Conservation (phyloP, 2,888 invertebrate species). For the Lamproptera curius region DNA sequence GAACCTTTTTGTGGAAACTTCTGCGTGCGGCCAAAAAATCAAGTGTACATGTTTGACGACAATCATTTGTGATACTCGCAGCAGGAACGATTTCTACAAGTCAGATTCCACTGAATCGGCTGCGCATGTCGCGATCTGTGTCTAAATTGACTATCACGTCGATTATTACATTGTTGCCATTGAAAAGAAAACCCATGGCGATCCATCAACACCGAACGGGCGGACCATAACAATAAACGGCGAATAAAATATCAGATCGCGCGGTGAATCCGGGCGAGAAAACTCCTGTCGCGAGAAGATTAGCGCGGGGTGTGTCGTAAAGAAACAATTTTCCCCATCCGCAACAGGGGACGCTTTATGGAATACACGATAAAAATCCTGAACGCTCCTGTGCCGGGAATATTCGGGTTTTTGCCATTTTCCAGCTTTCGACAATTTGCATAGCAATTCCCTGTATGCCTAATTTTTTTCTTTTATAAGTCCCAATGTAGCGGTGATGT, state of each 20-base stretch:
- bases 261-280: slow-evolving; percentile 36
- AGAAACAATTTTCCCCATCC: slow-evolving; percentile 70
- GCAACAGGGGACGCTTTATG: slow-evolving; percentile 56
- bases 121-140: too few species aligned
- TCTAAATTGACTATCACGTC: too few species aligned
- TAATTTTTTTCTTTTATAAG: not conserved
- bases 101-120: too few species aligned
- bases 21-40: too few species aligned
- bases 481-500: too few species aligned
- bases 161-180: too few species aligned
- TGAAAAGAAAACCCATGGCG: slow-evolving; percentile 35
- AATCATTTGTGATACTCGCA: too few species aligned
- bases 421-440: slow-evolving; percentile 22
- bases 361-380: slow-evolving; percentile 70
- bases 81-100: too few species aligned
- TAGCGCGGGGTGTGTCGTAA: slow-evolving; percentile 71
- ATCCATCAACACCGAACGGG: slow-evolving; percentile 60
- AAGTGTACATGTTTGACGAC: too few species aligned
- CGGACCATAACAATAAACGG: slow-evolving; percentile 62
- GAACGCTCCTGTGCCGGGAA: slow-evolving; percentile 38
- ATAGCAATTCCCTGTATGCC: slow-evolving; percentile 1
- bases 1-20: too few species aligned
- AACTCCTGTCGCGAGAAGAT: slow-evolving; percentile 49
- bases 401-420: slow-evolving; percentile 30
- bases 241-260: slow-evolving; percentile 69